Base-by-base conservation (phyloP, 1,140 invertebrate species). In the Panonychus citri region DNA sequence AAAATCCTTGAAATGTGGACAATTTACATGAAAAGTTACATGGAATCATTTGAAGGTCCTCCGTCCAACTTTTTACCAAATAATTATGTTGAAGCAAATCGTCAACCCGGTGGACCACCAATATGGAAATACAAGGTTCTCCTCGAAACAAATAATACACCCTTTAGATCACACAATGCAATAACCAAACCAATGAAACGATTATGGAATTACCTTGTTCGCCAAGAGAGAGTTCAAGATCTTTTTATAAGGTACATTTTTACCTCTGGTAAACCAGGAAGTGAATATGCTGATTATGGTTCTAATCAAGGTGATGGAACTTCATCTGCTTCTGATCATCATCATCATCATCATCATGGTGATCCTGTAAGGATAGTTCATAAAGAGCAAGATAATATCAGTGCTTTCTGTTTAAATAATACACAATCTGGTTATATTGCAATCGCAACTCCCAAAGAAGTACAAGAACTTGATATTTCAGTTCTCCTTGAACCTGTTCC, bases 311-410 rank as follows among this genome's bases (percentile, higher is more conserved):
- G 63, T 40, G 63, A 63, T 19, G 56, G 56, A 51, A 54, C 27
- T 42, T 49, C n/a, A 53, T 24, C 3, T 21, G 10, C 13, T 53
- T 12, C n/a, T 15, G n/a, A n/a, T n/a, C n/a, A 12, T 19, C 71
- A 70, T 50, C 69, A 73, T 58, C 72, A 72, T 62, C 17, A 69
- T 65, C 60, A 67, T 54, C 37, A 79, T 59, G 75, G 78, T 49
- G 83, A 85, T 64, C 83, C 63, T 54, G 85, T 95, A 56, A 77
- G 90, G 57, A 89, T 99, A 59, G 91, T 97, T 59, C 94, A 98
- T 68, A 96, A 96, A 72, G 94, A 98, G 68, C 90, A 95, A 74
- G 94, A 99, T 70, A 88, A 87, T 56, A 95, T 99, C 59, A 81
- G 88, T 61, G 85, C 93, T 34, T 99, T 98, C 74, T 93, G 89